These are phyloP conservation scores for Achlya flavicornis DNA, from an alignment of 2,888 invertebrate species.

Conservation along the genomic window DNA sequence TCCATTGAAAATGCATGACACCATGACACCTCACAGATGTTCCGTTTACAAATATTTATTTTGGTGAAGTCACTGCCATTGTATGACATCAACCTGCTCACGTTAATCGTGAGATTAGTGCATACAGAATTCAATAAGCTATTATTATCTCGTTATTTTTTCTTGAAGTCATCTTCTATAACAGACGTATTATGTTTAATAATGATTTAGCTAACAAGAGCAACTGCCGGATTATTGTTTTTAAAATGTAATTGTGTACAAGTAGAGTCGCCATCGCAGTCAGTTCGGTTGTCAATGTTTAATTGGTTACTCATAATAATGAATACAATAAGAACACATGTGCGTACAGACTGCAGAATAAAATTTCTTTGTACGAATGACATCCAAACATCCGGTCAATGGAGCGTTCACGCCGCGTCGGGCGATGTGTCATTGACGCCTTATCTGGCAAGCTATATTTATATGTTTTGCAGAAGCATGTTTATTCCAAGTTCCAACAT, in stretches of 20 bases:
- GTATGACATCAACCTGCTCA: conserved; percentile 8
- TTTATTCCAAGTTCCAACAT: conserved; percentile 33
- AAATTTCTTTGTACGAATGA: conserved; percentile 32
- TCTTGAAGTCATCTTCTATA: background rate
- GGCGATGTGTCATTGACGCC: conserved; percentile 74
- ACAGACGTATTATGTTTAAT: background rate
- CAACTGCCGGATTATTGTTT: too few species aligned
- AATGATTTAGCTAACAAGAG: background rate
- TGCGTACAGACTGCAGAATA: conserved; percentile 18
- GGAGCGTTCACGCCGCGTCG: conserved; percentile 52
- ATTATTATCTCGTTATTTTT: background rate
- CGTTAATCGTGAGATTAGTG: conserved; percentile 9
- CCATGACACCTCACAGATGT: conserved; percentile 9
- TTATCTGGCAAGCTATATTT: conserved; percentile 69
- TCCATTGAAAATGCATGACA: background rate
- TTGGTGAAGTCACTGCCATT: conserved; percentile 17
- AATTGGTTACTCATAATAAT: conserved; percentile 6
- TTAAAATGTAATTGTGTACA: background rate
- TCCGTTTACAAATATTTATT: conserved; percentile 11
- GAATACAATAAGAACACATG: conserved; percentile 9
- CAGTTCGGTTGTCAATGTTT: background rate
- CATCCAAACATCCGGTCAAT: conserved; percentile 58
- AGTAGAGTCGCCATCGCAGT: background rate
- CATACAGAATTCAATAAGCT: background rate
- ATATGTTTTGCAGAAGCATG: conserved; percentile 63